phyloP scores from a whole-genome alignment of 2,888 invertebrate genomes.

The Eurytoma adleriae region DNA sequence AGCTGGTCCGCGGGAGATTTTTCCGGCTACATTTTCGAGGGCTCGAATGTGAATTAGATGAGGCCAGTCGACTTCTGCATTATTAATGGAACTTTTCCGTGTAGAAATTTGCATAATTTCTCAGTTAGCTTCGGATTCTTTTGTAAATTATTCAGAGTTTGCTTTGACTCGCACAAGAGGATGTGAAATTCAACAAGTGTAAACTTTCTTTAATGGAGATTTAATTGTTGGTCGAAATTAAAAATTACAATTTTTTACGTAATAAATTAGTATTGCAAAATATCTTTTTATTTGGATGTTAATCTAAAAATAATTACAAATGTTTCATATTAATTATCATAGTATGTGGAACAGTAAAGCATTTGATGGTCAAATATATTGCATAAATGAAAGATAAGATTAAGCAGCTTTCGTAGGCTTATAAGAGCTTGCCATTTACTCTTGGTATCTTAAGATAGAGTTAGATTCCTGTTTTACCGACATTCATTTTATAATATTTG shows the following conservation, averaged over 20 bases:
- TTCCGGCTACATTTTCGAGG: constrained; percentile 26
- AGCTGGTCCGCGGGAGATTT: constrained; percentile 42
- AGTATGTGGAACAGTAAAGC: background rate
- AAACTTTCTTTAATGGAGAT: background rate
- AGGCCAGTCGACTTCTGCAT: constrained; percentile 4
- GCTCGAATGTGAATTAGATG: constrained; percentile 40
- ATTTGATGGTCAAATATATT: no score
- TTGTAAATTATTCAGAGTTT: background rate
- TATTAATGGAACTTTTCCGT: constrained; percentile 29
- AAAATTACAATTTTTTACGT: background rate
- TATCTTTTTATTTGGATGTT: background rate
- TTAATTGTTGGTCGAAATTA: background rate
- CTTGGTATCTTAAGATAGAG: background rate
- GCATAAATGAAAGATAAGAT: no score
- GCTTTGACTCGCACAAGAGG: background rate
- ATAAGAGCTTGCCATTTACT: background rate
- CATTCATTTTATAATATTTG: background rate
- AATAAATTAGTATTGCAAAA: background rate
- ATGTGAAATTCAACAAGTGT: background rate
- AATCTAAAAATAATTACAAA: background rate
- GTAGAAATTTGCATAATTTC: constrained; percentile 15
- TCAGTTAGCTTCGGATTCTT: background rate
- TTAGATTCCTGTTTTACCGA: background rate
- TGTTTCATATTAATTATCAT: background rate
- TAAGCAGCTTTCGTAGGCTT: background rate